phyloP scores from a whole-genome alignment of 2,888 invertebrate genomes.

The Eumerus sabulonum region DNA sequence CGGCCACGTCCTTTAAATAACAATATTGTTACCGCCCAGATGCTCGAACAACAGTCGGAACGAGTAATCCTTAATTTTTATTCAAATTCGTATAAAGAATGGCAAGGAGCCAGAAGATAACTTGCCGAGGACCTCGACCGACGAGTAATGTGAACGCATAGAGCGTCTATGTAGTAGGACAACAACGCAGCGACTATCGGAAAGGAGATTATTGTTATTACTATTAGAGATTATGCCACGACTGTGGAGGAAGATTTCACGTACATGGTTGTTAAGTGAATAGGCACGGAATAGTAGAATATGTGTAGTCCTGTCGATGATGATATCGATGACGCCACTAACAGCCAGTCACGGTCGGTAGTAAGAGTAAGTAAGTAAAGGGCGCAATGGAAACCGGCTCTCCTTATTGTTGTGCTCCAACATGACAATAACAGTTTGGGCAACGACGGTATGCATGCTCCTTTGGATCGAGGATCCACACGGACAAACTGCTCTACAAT shows the following conservation, averaged over 20 bases:
- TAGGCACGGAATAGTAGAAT: conserved; percentile 29
- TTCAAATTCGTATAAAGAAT: conserved; percentile 52
- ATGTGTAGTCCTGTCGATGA: conserved; percentile 55
- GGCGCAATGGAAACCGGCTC: conserved; percentile 9
- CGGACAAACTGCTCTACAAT: conserved; percentile 71
- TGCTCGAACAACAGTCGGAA: conserved; percentile 65
- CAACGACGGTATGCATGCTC: conserved; percentile 18
- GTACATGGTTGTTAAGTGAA: conserved; percentile 48
- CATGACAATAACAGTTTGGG: conserved; percentile 63
- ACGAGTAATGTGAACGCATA: conserved; percentile 15
- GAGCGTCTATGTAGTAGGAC: conserved; percentile 46
- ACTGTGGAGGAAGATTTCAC: conserved; percentile 60
- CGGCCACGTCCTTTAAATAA: conserved; percentile 53
- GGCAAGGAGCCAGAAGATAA: conserved; percentile 18
- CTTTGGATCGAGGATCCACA: conserved; percentile 38
- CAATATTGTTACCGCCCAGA: conserved; percentile 63
- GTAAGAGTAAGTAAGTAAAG: no score
- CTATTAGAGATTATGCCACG: conserved; percentile 68
- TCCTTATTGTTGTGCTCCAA: conserved; percentile 50
- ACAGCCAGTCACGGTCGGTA: conserved; percentile 17
- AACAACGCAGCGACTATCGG: conserved; percentile 52
- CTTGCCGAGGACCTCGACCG: conserved; percentile 20
- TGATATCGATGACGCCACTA: conserved; percentile 67
- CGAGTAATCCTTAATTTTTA: conserved; percentile 67
- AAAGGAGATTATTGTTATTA: conserved; percentile 64